phyloP scores from a whole-genome alignment of 2,888 invertebrate species.

The Mactromeris polynyma region DNA sequence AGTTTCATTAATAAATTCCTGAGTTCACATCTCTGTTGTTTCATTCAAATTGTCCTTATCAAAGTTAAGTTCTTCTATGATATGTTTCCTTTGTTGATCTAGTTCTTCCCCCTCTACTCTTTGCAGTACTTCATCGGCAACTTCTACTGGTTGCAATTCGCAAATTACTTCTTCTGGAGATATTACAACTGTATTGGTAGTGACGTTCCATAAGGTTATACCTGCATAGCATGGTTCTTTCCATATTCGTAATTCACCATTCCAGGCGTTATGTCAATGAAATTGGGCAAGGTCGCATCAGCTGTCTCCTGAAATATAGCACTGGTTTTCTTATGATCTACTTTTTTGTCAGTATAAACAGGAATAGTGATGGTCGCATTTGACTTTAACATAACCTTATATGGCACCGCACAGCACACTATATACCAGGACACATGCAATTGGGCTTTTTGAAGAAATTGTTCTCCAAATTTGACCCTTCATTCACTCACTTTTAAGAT shows the following conservation, averaged over 20 bases:
- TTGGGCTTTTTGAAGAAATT: slow-evolving; percentile 26
- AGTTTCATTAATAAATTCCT: background rate
- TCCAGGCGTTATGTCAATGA: slow-evolving; percentile 43
- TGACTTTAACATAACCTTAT: slow-evolving; percentile 10
- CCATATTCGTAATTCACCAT: slow-evolving; percentile 19
- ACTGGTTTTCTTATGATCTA: slow-evolving; percentile 20
- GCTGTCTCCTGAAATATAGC: slow-evolving; percentile 41
- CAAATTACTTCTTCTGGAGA: slow-evolving; percentile 19
- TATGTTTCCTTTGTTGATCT: slow-evolving; percentile 7
- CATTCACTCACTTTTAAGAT: background rate
- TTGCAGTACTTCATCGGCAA: slow-evolving; percentile 22
- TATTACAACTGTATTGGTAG: slow-evolving; percentile 36
- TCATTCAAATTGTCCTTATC: background rate
- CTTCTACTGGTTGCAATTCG: slow-evolving; percentile 31
- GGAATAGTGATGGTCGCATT: slow-evolving; percentile 23
- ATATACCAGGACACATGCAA: slow-evolving; percentile 35
- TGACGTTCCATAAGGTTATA: slow-evolving; percentile 15
- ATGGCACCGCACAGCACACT: slow-evolving; percentile 20
- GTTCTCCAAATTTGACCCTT: slow-evolving; percentile 31
- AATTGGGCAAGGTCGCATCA: slow-evolving; percentile 16
- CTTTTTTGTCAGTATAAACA: slow-evolving; percentile 45
- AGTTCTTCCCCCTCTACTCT: slow-evolving; percentile 19
- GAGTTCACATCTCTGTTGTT: background rate
- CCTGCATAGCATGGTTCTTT: background rate
- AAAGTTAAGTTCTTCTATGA: background rate